Evolutionary conservation across 2,113 vertebrate genomes (phyloP).

Genomic region (Sylvilagus bachmani): DNA sequence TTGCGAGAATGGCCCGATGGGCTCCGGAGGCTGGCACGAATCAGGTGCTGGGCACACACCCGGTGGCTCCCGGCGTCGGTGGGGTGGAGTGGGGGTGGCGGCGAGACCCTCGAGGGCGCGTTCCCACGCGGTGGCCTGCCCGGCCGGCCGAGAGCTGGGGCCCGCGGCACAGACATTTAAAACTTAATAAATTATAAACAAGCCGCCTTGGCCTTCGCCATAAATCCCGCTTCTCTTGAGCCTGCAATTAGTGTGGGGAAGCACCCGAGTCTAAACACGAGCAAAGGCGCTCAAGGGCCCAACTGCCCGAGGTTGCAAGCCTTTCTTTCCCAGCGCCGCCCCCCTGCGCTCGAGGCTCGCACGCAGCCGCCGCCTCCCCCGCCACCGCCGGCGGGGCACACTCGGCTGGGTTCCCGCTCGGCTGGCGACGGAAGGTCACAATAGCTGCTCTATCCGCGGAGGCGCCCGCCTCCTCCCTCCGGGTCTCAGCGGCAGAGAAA

Average conservation of each 20-base stretch:
- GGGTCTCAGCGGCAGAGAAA: conserved; percentile 49
- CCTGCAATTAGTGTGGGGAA: conserved; percentile 89
- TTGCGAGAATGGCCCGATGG: conserved; percentile 54
- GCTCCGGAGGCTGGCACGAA: conserved; percentile 57
- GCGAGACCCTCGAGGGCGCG: conserved; percentile 78
- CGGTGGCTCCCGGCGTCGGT: conserved; percentile 35
- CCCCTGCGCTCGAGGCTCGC: conserved; percentile 51
- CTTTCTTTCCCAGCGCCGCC: conserved; percentile 68
- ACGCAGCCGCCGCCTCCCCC: conserved; percentile 55
- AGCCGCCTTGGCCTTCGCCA: conserved; percentile 91
- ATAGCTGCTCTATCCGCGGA: conserved; percentile 75
- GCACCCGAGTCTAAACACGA: conserved; percentile 80
- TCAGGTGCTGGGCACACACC: conserved; percentile 80
- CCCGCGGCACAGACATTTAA: conserved; percentile 89
- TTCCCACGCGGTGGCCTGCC: conserved; percentile 59
- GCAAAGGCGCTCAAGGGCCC: conserved; percentile 54
- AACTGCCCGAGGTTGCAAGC: conserved; percentile 64
- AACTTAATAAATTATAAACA: conserved; percentile 96
- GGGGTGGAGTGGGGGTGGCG: conserved; percentile 35
- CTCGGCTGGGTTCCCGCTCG: conserved; percentile 67
- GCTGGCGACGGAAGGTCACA: conserved; percentile 74
- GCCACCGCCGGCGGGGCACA: conserved; percentile 37
- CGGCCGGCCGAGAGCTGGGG: not conserved
- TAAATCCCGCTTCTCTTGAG: conserved; percentile 92
- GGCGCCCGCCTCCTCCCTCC: conserved; percentile 69